phyloP scores from a whole-genome alignment of 2,888 invertebrate genomes.

The Thymelicus acteon region DNA sequence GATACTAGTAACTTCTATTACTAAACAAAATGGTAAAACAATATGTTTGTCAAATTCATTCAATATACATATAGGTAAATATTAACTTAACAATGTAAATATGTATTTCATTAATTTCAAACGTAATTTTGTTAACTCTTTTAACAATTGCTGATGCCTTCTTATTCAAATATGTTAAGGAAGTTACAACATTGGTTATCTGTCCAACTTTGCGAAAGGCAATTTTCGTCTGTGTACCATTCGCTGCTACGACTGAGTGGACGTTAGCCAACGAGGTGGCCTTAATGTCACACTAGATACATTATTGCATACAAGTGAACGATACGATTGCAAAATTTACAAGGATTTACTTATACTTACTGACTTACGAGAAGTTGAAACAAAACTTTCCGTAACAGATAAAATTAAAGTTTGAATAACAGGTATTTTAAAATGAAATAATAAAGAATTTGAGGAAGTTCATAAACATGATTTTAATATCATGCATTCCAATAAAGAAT shows the following conservation, averaged over 20 bases:
- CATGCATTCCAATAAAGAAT: neutral
- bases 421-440: too few relatives aligned
- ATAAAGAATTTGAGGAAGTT: too few relatives aligned
- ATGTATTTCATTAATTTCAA: neutral
- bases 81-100: too few relatives aligned
- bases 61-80: too few relatives aligned
- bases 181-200: constrained; percentile 21
- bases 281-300: constrained; percentile 53
- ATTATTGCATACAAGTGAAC: constrained; percentile 27
- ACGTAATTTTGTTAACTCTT: neutral
- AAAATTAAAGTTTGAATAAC: too few relatives aligned
- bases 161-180: neutral
- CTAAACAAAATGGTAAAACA: too few relatives aligned
- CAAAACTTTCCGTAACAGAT: too few relatives aligned
- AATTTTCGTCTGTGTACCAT: constrained; percentile 58
- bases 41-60: too few relatives aligned
- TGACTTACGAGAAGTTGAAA: neutral
- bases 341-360: constrained; percentile 29
- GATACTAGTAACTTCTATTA: too few relatives aligned
- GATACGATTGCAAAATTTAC: constrained; percentile 36
- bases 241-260: constrained; percentile 49
- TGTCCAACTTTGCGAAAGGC: constrained; percentile 39
- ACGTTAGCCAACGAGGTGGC: constrained; percentile 61
- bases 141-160: neutral
- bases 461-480: neutral